A percentile compares a stretch with the other conserved stretches of the same genome.
phyloP scores from a whole-genome alignment of 2,888 invertebrate species.

The Chydorus sphaericus region DNA sequence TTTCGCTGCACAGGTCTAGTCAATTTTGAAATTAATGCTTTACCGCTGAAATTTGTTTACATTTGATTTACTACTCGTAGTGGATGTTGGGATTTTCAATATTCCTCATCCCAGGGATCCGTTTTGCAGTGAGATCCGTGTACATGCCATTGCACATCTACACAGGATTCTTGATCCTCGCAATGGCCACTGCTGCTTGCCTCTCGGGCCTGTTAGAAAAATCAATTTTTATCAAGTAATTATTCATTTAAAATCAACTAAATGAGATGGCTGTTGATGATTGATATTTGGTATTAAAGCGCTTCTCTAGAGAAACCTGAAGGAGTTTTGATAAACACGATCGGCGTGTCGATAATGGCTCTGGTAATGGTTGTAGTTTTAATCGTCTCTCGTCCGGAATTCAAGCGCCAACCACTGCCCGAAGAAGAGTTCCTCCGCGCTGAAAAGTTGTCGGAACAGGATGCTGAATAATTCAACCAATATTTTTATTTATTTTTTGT shows the following conservation, averaged over 20 bases:
- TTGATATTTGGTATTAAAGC: not conserved
- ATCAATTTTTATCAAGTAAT: conserved; percentile 36
- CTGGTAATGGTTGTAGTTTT: conserved; percentile 54
- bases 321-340: conserved; percentile 48
- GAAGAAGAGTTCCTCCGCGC: conserved; percentile 50
- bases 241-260: too few relatives aligned
- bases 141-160: conserved; percentile 61
- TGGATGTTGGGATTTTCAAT: conserved; percentile 55
- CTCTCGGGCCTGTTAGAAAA: conserved; percentile 65
- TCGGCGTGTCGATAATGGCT: conserved; percentile 48
- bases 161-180: conserved; percentile 59
- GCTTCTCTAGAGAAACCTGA: too few relatives aligned
- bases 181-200: conserved; percentile 48
- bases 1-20: conserved; percentile 50
- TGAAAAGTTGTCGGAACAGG: conserved; percentile 27
- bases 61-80: conserved; percentile 29
- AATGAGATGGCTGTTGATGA: not conserved
- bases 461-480: too few relatives aligned
- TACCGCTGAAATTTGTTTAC: not conserved
- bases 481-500: too few relatives aligned
- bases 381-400: conserved; percentile 51
- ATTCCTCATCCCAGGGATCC: conserved; percentile 57
- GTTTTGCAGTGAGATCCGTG: conserved; percentile 40
- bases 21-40: not conserved
- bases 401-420: conserved; percentile 49